These are phyloP conservation scores for Excalfactoria chinensis DNA, from an alignment of 2,113 vertebrate species.

Conservation along the genomic window DNA sequence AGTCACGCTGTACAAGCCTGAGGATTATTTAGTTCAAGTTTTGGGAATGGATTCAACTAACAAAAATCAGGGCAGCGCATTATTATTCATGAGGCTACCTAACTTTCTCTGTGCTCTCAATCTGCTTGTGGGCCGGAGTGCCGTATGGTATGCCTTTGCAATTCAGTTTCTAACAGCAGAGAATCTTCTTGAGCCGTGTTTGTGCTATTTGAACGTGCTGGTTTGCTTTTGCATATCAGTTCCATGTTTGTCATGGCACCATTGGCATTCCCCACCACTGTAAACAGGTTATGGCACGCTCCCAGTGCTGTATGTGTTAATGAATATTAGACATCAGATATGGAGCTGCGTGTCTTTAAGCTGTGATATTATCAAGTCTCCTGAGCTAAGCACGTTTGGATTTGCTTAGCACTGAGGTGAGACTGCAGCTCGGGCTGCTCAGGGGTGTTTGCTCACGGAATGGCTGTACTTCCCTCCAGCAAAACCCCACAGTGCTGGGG, in stretches of 20 bases:
- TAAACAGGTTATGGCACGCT: not conserved
- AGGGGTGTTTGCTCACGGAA: not conserved
- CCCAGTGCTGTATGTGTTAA: not conserved
- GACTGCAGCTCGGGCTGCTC: not conserved
- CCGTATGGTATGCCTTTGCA: not conserved
- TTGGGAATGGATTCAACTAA: not conserved
- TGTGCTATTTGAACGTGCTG: not conserved
- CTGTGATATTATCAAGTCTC: not conserved
- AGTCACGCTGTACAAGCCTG: not conserved
- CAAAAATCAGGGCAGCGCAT: accelerated
- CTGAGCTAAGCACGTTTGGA: not conserved
- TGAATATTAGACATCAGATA: not conserved
- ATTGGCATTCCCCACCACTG: not conserved
- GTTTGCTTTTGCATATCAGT: not conserved
- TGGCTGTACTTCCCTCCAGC: not conserved
- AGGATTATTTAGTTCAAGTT: not conserved
- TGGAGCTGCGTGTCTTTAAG: not conserved
- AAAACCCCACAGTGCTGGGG: accelerated
- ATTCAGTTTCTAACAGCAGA: not conserved
- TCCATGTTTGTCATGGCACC: not conserved
- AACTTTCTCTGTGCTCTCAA: not conserved
- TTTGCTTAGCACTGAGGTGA: not conserved
- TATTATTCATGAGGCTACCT: accelerated
- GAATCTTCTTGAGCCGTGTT: not conserved
- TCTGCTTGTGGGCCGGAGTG: not conserved